These are phyloP conservation scores for Indicator indicator DNA, from an alignment of 2,113 vertebrate genomes.

Conservation along the genomic window DNA sequence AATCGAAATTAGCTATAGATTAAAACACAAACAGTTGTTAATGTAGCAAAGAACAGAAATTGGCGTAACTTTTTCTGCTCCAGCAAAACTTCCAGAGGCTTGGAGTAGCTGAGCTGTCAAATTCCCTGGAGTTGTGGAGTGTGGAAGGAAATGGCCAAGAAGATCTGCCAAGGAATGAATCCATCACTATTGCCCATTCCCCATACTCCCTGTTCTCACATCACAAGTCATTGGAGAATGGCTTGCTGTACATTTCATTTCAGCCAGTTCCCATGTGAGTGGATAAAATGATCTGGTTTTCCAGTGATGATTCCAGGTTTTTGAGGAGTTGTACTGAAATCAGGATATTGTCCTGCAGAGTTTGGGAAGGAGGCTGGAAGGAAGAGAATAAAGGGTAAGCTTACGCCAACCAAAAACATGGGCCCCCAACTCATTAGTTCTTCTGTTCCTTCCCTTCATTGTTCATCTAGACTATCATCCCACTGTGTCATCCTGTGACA, in stretches of 20 bases:
- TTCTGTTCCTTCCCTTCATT: slow-evolving; percentile 23
- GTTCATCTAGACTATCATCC: slow-evolving; percentile 21
- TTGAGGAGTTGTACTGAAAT: slow-evolving; percentile 62
- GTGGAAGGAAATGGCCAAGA: slow-evolving; percentile 66
- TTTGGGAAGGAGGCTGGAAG: slow-evolving; percentile 59
- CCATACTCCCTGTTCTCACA: slow-evolving; percentile 65
- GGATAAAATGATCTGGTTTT: slow-evolving; percentile 70
- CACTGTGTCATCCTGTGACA: slow-evolving; percentile 35
- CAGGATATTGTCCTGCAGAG: slow-evolving; percentile 65
- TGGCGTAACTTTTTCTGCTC: slow-evolving; percentile 44
- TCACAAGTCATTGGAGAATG: slow-evolving; percentile 71
- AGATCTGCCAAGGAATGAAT: slow-evolving; percentile 70
- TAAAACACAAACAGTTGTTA: slow-evolving; percentile 10
- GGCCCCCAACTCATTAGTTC: slow-evolving; percentile 54
- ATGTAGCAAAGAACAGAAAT: slow-evolving; percentile 47
- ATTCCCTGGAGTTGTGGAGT: slow-evolving; percentile 52
- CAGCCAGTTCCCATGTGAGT: slow-evolving; percentile 67
- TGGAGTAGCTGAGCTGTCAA: slow-evolving; percentile 67
- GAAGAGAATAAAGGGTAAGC: slow-evolving; percentile 41
- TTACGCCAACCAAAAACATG: slow-evolving; percentile 16
- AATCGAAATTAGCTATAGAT: slow-evolving; percentile 21
- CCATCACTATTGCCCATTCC: slow-evolving; percentile 64
- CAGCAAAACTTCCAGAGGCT: slow-evolving; percentile 57
- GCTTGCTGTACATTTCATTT: slow-evolving; percentile 67
- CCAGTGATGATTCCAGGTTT: slow-evolving; percentile 66